Evolutionary conservation across 2,797 vertebrate genomes (phyloP).

Genomic region (Antrozous pallidus): DNA sequence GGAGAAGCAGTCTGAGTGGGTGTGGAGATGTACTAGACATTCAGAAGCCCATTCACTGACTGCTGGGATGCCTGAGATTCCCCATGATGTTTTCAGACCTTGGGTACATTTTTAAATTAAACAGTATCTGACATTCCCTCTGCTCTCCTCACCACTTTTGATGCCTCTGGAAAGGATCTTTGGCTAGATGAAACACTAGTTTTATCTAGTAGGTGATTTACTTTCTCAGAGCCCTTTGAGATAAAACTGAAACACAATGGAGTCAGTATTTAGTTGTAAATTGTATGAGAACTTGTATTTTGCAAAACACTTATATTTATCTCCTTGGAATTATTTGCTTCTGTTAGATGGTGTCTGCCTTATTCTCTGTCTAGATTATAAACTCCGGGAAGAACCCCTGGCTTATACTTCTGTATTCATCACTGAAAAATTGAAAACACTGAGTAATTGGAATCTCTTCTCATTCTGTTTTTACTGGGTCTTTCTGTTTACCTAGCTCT

Average conservation of each 20-base stretch:
- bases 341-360: not conserved
- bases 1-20: not conserved
- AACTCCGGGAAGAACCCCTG: not conserved
- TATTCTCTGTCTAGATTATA: not conserved
- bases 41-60: not conserved
- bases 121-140: not conserved
- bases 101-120: not conserved
- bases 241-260: not conserved
- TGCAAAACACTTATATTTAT: not conserved
- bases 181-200: not conserved
- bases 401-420: not conserved
- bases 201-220: not conserved
- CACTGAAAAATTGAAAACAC: not conserved
- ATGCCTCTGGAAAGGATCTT: not conserved
- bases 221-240: not conserved
- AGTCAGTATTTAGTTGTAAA: not conserved
- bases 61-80: not conserved
- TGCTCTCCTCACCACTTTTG: not conserved
- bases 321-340: not conserved
- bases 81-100: not conserved
- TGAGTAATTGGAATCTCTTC: not conserved
- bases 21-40: fast-evolving
- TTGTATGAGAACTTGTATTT: not conserved
- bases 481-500: constrained; percentile 4
- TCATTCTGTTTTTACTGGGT: not conserved